Base-by-base conservation (phyloP, 1,140 invertebrate species). In the Pentalonia nigronervosa region DNA sequence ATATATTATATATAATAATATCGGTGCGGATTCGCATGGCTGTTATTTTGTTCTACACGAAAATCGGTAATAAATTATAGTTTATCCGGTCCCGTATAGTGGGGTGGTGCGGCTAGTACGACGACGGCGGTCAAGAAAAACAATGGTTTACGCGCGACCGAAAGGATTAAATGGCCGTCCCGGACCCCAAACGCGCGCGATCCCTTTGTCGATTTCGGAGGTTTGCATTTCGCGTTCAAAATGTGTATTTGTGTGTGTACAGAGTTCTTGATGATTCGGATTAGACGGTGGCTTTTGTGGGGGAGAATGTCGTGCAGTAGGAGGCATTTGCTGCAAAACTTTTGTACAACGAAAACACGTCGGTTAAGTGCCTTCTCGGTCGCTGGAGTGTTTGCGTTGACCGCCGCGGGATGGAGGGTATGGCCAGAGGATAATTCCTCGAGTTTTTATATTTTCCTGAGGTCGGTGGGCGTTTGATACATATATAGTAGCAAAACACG, bases 201-300 rank as follows among this genome's bases (percentile, higher is more conserved):
- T 48, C 90, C 90, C 8, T 92, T 83, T 92, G 91, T 92, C 91
- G 47, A 92, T 92, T 84, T 81, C n/a, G 90, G 17, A 17, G 67
- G 21, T 36, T 17, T 34, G 47, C n/a, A 21, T 53, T 89, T 53
- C n/a, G n/a, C 20, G 48, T 89, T 36, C n/a, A 25, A 23, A 88
- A n/a, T 48, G 25, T 48, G 30, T n/a, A 30, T 88, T 23, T 87
- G 30, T 87, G 86, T 21, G 89, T 60, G 53, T 67, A 48, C 6
- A 45, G 48, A 50, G 48, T 93, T 84, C 76, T 84, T 83, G 50
- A 93, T 93, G 47, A 56, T 93, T 84, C 7, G 91, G 76, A 36
- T 81, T 83, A 84, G 91, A n/a, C 34, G n/a, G 91, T 81, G 90
- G 60, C 25, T 83, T 89, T 41, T 56, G 45, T 41, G 50, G 50